These are phyloP conservation scores for Limnephilus auricula DNA, from an alignment of 2,888 invertebrate genomes.

Conservation along the genomic window DNA sequence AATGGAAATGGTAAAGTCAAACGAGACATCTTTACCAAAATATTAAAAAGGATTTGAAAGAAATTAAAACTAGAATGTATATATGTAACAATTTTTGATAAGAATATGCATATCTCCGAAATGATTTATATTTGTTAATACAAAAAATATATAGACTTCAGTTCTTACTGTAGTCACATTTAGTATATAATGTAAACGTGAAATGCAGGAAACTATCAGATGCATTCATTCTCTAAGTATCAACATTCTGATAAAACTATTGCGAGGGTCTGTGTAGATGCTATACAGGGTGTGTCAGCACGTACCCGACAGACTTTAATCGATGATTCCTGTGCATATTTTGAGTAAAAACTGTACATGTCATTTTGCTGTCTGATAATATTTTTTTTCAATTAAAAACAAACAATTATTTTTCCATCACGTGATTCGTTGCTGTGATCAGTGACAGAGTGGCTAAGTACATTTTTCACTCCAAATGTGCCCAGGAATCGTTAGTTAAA, in stretches of 20 bases:
- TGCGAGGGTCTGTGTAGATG: constrained; percentile 63
- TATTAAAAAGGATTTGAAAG: constrained; percentile 40
- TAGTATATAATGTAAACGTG: constrained; percentile 37
- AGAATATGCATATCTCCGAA: constrained; percentile 55
- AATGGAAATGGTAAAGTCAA: background rate
- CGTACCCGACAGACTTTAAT: no score
- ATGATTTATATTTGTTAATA: constrained; percentile 57
- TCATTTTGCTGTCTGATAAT: no score
- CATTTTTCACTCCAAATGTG: no score
- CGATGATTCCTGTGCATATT: no score
- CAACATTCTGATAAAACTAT: constrained; percentile 62
- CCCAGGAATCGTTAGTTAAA: no score
- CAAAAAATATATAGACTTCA: constrained; percentile 60
- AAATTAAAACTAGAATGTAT: constrained; percentile 27
- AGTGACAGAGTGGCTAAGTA: no score
- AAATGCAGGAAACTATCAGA: constrained; percentile 55
- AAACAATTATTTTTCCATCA: no score
- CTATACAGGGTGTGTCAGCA: constrained; percentile 32
- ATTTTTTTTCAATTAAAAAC: no score
- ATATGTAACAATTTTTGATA: constrained; percentile 29
- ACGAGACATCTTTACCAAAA: constrained; percentile 11
- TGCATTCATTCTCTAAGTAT: constrained; percentile 66
- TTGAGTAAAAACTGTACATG: no score
- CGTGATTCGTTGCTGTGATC: no score
- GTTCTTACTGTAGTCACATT: constrained; percentile 46